Evolutionary conservation across 2,797 vertebrate genomes (phyloP).

Genomic region (Rhabdophis nuchalis): DNA sequence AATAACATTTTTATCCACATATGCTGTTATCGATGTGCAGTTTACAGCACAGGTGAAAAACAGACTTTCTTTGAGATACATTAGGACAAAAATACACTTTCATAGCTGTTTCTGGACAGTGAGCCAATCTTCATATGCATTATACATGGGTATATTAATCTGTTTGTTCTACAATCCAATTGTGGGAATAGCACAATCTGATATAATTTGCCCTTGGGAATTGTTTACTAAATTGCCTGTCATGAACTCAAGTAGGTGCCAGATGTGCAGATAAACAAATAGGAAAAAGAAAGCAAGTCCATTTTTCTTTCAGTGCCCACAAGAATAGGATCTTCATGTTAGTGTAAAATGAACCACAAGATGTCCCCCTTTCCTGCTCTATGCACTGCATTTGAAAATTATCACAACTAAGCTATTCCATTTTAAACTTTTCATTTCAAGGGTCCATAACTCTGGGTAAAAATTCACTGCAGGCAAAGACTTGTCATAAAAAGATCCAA

Average conservation of each 20-base stretch:
- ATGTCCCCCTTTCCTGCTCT: constrained; percentile 31
- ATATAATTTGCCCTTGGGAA: background rate
- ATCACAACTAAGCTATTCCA: background rate
- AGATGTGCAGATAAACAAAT: background rate
- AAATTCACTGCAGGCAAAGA: background rate
- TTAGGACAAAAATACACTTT: background rate
- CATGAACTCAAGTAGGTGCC: background rate
- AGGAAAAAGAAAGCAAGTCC: background rate
- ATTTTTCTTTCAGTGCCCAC: background rate
- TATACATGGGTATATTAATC: background rate
- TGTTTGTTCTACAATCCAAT: background rate
- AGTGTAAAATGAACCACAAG: background rate
- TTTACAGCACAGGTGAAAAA: background rate
- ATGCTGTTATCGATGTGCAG: background rate
- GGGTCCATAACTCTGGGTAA: background rate
- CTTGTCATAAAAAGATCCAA: background rate
- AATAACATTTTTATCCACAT: background rate
- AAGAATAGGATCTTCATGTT: background rate
- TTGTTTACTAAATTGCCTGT: background rate
- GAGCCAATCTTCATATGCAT: background rate
- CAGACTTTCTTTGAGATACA: background rate
- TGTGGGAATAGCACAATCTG: background rate
- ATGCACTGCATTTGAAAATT: background rate
- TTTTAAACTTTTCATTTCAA: background rate
- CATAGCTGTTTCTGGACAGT: background rate